Evolutionary conservation across 2,888 invertebrate genomes (phyloP).

Genomic region (Dicycla oo): DNA sequence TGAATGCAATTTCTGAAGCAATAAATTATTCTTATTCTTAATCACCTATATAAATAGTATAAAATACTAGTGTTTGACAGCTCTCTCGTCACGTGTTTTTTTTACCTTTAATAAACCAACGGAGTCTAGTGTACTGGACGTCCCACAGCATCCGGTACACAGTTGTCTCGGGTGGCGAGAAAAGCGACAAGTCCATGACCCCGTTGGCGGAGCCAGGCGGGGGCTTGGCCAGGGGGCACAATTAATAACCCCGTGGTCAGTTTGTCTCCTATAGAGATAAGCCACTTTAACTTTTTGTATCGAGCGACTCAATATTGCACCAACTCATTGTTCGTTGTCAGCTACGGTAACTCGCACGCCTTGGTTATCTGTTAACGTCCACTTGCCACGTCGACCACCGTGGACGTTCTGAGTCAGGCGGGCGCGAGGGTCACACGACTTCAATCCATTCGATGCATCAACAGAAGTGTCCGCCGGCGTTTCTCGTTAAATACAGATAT

Average conservation of each 20-base stretch:
- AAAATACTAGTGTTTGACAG: too few relatives aligned
- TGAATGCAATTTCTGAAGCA: too few relatives aligned
- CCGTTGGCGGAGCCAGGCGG: neutral
- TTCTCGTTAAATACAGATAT: neutral
- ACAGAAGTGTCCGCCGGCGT: neutral
- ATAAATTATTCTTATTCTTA: too few relatives aligned
- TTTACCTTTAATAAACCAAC: too few relatives aligned
- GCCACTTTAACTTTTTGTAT: slow-evolving; percentile 11
- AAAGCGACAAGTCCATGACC: slow-evolving; percentile 1
- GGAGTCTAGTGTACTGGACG: neutral
- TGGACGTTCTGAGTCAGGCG: too few relatives aligned
- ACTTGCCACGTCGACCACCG: neutral
- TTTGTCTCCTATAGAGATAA: slow-evolving; percentile 17
- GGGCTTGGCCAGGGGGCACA: neutral
- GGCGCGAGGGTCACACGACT: neutral
- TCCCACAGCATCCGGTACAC: neutral
- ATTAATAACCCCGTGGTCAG: slow-evolving; percentile 37
- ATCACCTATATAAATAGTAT: too few relatives aligned
- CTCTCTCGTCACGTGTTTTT: too few relatives aligned
- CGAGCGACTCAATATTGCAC: neutral
- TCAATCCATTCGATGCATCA: neutral
- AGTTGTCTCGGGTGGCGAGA: neutral
- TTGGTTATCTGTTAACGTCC: too few relatives aligned
- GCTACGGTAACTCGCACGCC: neutral
- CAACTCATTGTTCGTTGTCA: neutral